Conservation (phyloP, 2,797 vertebrate species). For the Otolemur crassicaudatus region DNA sequence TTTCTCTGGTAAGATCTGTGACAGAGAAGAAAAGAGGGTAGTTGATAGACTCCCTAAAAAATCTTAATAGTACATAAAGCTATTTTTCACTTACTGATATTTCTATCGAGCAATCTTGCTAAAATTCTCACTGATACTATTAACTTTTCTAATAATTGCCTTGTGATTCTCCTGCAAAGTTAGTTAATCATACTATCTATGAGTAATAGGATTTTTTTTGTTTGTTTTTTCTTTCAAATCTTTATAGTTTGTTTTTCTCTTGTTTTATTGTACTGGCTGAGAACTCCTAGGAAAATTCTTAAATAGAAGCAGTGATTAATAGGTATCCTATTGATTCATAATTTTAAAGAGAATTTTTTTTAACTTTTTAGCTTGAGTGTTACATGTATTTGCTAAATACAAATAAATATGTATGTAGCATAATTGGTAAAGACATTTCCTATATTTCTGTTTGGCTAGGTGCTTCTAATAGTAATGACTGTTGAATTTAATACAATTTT, state of each 20-base stretch:
- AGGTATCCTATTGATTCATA: background rate
- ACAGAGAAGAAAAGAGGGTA: background rate
- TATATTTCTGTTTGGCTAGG: background rate
- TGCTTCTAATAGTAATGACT: background rate
- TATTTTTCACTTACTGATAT: background rate
- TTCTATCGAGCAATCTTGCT: background rate
- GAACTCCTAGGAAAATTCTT: slow-evolving; percentile 28
- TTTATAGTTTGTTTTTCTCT: slow-evolving; percentile 28
- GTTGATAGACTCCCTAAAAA: background rate
- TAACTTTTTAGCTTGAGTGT: background rate
- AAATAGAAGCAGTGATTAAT: background rate
- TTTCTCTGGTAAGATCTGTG: background rate
- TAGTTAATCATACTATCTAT: background rate
- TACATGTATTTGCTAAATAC: background rate
- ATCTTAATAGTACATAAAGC: background rate
- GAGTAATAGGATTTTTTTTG: background rate
- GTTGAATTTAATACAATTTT: background rate
- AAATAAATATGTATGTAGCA: background rate
- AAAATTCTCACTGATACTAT: slow-evolving; percentile 11
- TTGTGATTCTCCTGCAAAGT: slow-evolving; percentile 21
- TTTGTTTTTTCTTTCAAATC: slow-evolving; percentile 12
- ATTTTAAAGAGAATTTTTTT: slow-evolving; percentile 26
- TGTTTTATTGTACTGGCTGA: slow-evolving; percentile 36
- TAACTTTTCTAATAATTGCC: slow-evolving; percentile 21
- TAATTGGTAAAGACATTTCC: background rate